Evolutionary conservation across 2,797 vertebrate genomes (phyloP).

Genomic region (Bufotes viridis): DNA sequence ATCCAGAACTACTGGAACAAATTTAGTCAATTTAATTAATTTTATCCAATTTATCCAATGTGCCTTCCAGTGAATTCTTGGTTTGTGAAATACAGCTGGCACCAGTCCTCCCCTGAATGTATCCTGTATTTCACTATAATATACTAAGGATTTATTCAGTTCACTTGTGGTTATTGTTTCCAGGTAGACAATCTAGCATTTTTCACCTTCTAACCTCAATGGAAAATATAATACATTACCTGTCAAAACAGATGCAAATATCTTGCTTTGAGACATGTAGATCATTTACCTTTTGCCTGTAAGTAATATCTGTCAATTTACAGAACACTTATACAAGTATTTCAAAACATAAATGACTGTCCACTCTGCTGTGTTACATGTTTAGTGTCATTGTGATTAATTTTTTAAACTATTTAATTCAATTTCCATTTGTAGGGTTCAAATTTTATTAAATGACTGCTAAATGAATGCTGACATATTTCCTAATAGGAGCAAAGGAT

Average conservation of each 20-base stretch:
- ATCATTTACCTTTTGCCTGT: too few species aligned
- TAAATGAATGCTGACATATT: not conserved
- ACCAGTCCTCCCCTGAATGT: not conserved
- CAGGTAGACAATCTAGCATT: conserved; percentile 24
- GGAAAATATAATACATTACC: conserved; percentile 16
- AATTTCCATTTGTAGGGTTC: too few species aligned
- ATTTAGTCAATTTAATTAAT: conserved; percentile 27
- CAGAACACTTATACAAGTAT: not conserved
- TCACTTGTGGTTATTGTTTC: conserved; percentile 1
- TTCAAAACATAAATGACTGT: not conserved
- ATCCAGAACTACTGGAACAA: conserved; percentile 17
- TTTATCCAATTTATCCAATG: conserved; percentile 26
- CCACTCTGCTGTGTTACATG: not conserved
- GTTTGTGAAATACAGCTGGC: conserved; percentile 23
- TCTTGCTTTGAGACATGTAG: not conserved
- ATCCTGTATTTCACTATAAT: conserved; percentile 12
- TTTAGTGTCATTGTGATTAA: not conserved
- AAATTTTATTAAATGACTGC: not conserved
- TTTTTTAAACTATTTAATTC: too few species aligned
- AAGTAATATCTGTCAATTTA: not conserved
- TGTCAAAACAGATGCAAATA: conserved; percentile 7
- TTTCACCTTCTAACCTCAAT: conserved; percentile 3
- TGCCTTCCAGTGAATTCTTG: conserved; percentile 29
- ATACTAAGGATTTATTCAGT: not conserved
- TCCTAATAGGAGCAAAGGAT: not conserved